Conservation (phyloP, 2,113 vertebrate species). For the Atrichornis clamosus region DNA sequence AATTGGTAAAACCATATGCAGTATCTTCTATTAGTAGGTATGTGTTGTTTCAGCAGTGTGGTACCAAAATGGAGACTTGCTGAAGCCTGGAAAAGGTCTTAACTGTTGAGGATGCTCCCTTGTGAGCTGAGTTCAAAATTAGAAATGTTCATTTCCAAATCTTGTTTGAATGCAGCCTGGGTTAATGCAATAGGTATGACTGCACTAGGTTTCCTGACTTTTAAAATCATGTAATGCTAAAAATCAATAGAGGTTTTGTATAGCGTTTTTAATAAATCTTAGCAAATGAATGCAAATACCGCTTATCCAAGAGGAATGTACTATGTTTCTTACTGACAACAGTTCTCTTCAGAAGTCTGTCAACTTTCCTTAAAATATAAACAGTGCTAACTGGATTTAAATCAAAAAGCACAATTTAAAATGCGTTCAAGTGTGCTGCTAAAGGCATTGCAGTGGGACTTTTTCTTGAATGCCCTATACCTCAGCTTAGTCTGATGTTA, state of each 20-base stretch:
- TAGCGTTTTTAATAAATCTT: not conserved
- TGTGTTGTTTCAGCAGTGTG: not conserved
- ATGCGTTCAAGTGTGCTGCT: not conserved
- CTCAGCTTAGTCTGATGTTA: not conserved
- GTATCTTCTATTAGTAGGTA: not conserved
- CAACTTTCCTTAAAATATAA: not conserved
- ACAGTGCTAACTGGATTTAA: not conserved
- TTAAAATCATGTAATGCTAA: not conserved
- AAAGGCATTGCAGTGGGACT: not conserved
- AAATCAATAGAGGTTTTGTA: not conserved
- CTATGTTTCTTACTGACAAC: not conserved
- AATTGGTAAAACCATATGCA: not conserved
- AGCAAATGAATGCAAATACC: not conserved
- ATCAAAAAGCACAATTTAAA: not conserved
- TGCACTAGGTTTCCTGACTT: not conserved
- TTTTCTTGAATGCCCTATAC: not conserved
- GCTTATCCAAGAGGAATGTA: not conserved
- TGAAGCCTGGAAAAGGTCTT: not conserved
- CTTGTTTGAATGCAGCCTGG: not conserved
- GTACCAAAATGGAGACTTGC: not conserved
- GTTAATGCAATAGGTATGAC: not conserved
- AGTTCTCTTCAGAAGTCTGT: not conserved
- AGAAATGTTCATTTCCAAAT: not conserved
- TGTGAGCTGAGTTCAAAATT: not conserved
- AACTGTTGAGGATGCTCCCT: not conserved